Evolutionary conservation across 2,113 vertebrate species (phyloP), one percentile per base, ranked within the genome.

Genomic region (Callionymus lyra): DNA sequence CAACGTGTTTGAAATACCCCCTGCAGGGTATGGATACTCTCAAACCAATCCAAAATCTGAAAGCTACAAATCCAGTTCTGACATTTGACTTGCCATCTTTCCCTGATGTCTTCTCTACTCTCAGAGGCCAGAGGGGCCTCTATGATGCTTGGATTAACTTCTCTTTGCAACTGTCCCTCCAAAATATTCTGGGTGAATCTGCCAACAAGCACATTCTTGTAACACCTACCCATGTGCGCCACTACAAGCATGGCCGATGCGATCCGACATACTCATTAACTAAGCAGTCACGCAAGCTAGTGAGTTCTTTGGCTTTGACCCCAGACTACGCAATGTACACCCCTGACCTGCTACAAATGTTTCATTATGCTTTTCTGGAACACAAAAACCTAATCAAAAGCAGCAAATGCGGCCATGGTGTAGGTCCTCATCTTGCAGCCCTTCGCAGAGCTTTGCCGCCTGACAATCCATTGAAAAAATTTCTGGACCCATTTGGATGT

Each of bases 111-210:
- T 83, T 88, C 56, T 78, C 77, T 15, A 74, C 77, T 16, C 59
- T 88, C 15, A 72, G 76, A 62, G 73, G 58, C 6, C 84, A 82
- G n/a, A 76, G 82, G 43, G 76, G 85, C 17, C 63, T 87, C 15
- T 85, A 80, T 55, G 83, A 87, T 55, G 81, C 85, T 34, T 88
- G 83, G 84, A 66, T 88, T 16, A 88, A 82, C 65, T 86, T 88
- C 40, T 80, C 85, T 41, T 64, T 88, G 62, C 86, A 88, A 53
- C 81, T 87, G 6, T 82, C 84, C 34, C 66, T 88, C 16, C 79
- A 45, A 44, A 82, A 85, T 46, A 81, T 67, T 34, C 59, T 85
- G 38, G 83, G 81, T 4, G 80, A 84, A 40, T 49, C 68, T 12
- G 76, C 80, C 41, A 34, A 49, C 41, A 55, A 38, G 34, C 76